Evolutionary conservation across 2,113 vertebrate genomes (phyloP), one percentile per base, ranked within the genome.

Genomic region (Anarrhichthys ocellatus): DNA sequence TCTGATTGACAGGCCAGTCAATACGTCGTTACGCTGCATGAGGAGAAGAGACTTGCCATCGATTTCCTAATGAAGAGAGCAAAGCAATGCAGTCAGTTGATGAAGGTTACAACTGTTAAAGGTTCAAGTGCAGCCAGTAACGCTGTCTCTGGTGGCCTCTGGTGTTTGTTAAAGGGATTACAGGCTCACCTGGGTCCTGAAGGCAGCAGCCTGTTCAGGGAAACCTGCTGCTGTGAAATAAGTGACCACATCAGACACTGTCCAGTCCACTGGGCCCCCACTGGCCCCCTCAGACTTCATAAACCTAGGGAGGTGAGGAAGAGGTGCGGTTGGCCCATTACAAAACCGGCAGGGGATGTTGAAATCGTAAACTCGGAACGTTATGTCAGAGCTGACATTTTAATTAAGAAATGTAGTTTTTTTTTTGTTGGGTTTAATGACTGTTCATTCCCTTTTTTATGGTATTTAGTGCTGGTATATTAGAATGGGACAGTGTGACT

Each of bases 31-130:
- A 61, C 97, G 96, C 72, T 97, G 96, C 97, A 97, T 97, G 66
- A 97, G 95, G 87, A 97, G 94, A 58, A 97, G 91, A 42, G 97
- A 97, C 88, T 97, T 97, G 69, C 97, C 97, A 52, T 97, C 97
- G 24, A 97, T 97, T 92, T 97, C 97, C 97, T 97, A 87, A 77
- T 76, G 71, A 69, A 78, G 40, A 84, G 62, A 90, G 66, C 76
- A 86, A 58, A 88, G 73, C 76, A 42, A 10, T 3, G 67, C 71
- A 73, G 74, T 15, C 17, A 29, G 52, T 18, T 4, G 52, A 52
- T 29, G 46, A 32, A 29, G 54, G 72, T 85, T 59, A 80, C 4
- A 77, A 24, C 27, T 73, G 77, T 38, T 44, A 10, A 17, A 65
- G 1, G 1, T 52, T 72, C 0, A 27, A 46, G 50, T 11, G 1